phyloP scores from a whole-genome alignment of 2,113 vertebrate genomes.

The Proterorhinus semilunaris region DNA sequence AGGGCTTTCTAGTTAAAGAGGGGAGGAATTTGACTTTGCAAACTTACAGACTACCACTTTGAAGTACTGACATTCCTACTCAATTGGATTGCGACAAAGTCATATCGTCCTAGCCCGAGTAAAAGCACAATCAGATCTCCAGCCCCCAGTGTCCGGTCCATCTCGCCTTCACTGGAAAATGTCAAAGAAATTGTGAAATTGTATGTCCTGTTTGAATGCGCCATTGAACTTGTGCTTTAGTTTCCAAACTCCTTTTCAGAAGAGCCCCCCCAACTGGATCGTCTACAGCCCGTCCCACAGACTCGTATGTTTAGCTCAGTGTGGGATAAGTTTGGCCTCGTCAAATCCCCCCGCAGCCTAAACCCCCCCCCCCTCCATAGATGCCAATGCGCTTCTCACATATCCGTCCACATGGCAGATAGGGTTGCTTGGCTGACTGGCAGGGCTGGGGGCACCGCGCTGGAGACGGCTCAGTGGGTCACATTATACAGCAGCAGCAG shows the following conservation, averaged over 20 bases:
- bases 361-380: conserved; percentile 14
- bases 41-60: too few species aligned
- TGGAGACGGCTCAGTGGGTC: conserved; percentile 61
- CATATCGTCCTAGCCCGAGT: too few species aligned
- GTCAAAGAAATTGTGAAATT: too few species aligned
- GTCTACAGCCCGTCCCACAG: conserved; percentile 25
- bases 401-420: conserved; percentile 68
- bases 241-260: conserved; percentile 10
- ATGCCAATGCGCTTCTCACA: conserved; percentile 68
- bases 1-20: too few species aligned
- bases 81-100: too few species aligned
- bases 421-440: conserved; percentile 55
- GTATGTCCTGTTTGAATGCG: neutral
- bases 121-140: too few species aligned
- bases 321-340: conserved; percentile 63
- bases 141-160: too few species aligned
- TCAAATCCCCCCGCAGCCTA: conserved; percentile 53
- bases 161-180: too few species aligned
- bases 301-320: conserved; percentile 46
- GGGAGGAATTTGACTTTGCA: too few species aligned
- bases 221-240: conserved; percentile 8
- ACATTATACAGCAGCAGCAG: conserved; percentile 35
- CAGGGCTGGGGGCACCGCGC: conserved; percentile 42
- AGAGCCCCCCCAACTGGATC: conserved; percentile 11
- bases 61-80: too few species aligned